phyloP scores from a whole-genome alignment of 35 echinoderm and acorn worm genomes.

The Ophiothrix spiculata region DNA sequence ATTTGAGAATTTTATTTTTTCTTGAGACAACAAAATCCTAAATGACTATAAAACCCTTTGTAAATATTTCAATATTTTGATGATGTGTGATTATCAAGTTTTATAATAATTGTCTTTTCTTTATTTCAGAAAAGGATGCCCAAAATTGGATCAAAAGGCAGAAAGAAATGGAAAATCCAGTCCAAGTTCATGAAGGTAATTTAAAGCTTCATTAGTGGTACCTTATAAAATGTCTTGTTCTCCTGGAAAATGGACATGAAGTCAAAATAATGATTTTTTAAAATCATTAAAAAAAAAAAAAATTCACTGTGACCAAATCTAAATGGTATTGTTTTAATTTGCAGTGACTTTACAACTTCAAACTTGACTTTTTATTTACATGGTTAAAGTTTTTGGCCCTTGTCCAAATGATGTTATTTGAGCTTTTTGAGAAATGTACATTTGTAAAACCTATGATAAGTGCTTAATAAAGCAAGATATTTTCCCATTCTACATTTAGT shows the following conservation, averaged over 20 bases:
- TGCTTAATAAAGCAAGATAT: neutral
- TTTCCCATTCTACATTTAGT: slow-evolving; percentile 22
- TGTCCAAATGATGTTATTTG: neutral
- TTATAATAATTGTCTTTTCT: neutral
- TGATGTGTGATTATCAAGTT: neutral
- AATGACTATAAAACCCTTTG: neutral
- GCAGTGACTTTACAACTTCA: neutral
- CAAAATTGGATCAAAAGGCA: slow-evolving; percentile 26
- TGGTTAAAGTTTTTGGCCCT: neutral
- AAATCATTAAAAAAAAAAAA: neutral
- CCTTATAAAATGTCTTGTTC: neutral
- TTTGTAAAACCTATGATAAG: neutral
- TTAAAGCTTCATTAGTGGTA: neutral
- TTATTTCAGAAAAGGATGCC: slow-evolving; percentile 22
- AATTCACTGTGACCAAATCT: neutral
- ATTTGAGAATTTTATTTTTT: neutral
- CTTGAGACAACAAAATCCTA: neutral
- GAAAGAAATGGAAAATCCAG: neutral
- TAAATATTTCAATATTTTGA: neutral
- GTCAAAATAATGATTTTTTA: neutral
- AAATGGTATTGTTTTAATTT: neutral
- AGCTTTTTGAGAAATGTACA: neutral
- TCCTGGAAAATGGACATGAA: neutral
- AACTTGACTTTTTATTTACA: neutral
- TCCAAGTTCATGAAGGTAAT: slow-evolving; percentile 56